A percentile compares a stretch with the other conserved stretches of the same genome.
These are phyloP conservation scores for Garrulus glandarius DNA, from an alignment of 2,797 vertebrate genomes.

Conservation along the genomic window DNA sequence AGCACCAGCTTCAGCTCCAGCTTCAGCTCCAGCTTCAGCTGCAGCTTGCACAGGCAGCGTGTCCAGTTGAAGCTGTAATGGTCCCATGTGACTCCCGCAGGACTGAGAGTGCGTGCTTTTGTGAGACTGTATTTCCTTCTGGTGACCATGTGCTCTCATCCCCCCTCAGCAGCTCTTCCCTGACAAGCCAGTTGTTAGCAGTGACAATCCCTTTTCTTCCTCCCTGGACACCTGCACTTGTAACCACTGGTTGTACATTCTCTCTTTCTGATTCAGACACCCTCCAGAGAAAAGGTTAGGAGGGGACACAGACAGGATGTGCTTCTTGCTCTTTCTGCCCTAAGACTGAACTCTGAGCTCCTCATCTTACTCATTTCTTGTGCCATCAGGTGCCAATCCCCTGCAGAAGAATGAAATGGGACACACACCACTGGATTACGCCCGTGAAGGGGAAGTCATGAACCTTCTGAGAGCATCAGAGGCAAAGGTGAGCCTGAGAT, in stretches of 20 bases:
- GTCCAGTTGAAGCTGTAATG: background rate
- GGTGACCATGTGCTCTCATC: background rate
- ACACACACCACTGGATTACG: conserved; percentile 86
- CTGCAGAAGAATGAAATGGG: conserved; percentile 89
- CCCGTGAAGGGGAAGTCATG: conserved; percentile 88
- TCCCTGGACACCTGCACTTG: rapidly evolving
- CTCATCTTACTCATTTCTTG: background rate
- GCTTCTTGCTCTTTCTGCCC: background rate
- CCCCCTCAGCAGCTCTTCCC: background rate
- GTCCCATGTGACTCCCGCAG: background rate
- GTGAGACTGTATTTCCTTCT: background rate
- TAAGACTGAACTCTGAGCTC: conserved; percentile 55
- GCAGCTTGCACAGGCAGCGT: rapidly evolving
- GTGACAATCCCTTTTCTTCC: background rate
- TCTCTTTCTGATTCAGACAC: background rate
- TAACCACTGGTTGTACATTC: background rate
- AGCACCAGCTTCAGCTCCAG: background rate
- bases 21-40: background rate
- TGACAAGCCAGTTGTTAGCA: background rate
- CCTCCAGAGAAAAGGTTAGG: background rate
- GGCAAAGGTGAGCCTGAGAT: conserved; percentile 78
- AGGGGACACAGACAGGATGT: background rate
- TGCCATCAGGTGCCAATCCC: conserved; percentile 86
- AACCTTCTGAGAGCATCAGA: conserved; percentile 82
- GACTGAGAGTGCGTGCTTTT: background rate